phyloP scores from a whole-genome alignment of 1,140 invertebrate species.

The Drosophila ananassae region DNA sequence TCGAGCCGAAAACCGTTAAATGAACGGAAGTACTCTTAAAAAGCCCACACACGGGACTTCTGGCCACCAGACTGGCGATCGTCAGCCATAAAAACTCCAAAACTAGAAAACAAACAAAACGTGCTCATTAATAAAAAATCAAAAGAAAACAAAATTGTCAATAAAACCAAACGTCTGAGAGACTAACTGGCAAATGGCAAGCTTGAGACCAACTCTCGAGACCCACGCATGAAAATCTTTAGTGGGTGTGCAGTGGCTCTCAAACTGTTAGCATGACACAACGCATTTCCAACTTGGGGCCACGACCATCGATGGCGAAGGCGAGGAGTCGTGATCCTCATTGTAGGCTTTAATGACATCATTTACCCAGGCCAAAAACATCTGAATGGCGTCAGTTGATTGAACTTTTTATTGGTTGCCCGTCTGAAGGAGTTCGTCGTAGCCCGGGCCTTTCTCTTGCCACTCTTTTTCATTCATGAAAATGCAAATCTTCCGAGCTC shows the following conservation, averaged over 20 bases:
- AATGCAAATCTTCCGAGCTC: slow-evolving; percentile 66
- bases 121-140: slow-evolving; percentile 66
- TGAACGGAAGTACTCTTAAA: slow-evolving; percentile 73
- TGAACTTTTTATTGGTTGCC: slow-evolving; percentile 66
- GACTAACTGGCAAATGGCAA: slow-evolving; percentile 45
- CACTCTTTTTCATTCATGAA: slow-evolving; percentile 67
- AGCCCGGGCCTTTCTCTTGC: slow-evolving; percentile 62
- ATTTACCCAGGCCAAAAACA: slow-evolving; percentile 48
- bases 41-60: slow-evolving; percentile 52
- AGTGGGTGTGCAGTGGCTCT: slow-evolving; percentile 62
- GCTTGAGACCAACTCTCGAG: slow-evolving; percentile 17
- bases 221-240: slow-evolving; percentile 58
- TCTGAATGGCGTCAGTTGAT: slow-evolving; percentile 62
- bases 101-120: slow-evolving; percentile 65
- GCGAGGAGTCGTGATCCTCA: slow-evolving; percentile 53
- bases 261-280: slow-evolving; percentile 69
- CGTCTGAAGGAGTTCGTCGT: slow-evolving; percentile 26
- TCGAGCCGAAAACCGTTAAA: slow-evolving; percentile 54
- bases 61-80: slow-evolving; percentile 46
- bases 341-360: slow-evolving; percentile 69
- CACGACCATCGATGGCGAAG: neutral
- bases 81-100: slow-evolving; percentile 20
- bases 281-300: slow-evolving; percentile 51
- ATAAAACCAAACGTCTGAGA: slow-evolving; percentile 54
- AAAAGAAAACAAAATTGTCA: slow-evolving; percentile 68